These are phyloP conservation scores for Morbakka virulenta DNA, from an alignment of 30 jellyfish, hydroid and myxozoan genomes.

Conservation along the genomic window DNA sequence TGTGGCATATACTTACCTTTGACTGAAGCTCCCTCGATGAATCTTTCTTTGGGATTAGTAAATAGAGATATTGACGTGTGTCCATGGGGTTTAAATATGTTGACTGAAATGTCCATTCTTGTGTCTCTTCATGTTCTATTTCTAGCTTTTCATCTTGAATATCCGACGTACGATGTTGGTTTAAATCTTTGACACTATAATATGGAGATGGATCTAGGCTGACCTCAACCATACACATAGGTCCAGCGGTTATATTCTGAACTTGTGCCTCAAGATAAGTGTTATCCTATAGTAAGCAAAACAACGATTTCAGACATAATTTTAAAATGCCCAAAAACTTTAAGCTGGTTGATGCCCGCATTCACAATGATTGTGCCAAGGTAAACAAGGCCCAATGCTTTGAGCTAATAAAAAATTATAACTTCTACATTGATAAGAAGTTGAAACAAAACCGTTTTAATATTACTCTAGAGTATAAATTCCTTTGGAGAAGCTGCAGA, in stretches of 20 bases:
- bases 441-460: too few relatives aligned
- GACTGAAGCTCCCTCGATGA: slow-evolving; percentile 31
- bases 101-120: slow-evolving; percentile 57
- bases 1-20: slow-evolving; percentile 43
- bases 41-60: slow-evolving; percentile 61
- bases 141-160: neutral
- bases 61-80: slow-evolving; percentile 77
- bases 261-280: slow-evolving; percentile 94
- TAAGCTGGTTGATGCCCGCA: too few relatives aligned
- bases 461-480: too few relatives aligned
- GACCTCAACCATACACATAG: slow-evolving; percentile 81
- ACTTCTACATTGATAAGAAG: neutral
- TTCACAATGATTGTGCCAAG: too few relatives aligned
- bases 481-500: too few relatives aligned
- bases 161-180: slow-evolving; percentile 11
- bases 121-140: slow-evolving; percentile 33
- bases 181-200: slow-evolving; percentile 60
- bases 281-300: slow-evolving; percentile 26
- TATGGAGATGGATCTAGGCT: slow-evolving; percentile 72
- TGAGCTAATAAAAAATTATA: neutral
- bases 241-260: slow-evolving; percentile 76
- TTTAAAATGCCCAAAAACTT: too few relatives aligned
- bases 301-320: neutral
- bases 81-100: slow-evolving; percentile 80
- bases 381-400: too few relatives aligned